phyloP scores from a whole-genome alignment of 2,797 vertebrate species.

The Micrastur ruficollis region DNA sequence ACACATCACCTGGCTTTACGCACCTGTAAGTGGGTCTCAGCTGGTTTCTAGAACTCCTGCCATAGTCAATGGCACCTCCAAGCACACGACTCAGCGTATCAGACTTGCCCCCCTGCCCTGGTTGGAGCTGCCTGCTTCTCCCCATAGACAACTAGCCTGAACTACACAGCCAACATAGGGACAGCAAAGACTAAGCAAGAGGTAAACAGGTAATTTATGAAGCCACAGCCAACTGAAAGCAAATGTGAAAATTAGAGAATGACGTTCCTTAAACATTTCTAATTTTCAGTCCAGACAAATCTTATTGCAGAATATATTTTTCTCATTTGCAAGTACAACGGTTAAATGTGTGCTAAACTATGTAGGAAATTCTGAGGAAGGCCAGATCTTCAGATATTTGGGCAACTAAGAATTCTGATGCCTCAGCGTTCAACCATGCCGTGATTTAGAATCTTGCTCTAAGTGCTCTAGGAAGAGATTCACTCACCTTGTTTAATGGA shows the following conservation, averaged over 20 bases:
- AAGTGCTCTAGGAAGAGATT: not conserved
- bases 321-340: not conserved
- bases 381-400: not conserved
- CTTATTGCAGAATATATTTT: not conserved
- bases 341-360: not conserved
- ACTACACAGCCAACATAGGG: fast-evolving
- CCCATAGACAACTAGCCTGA: not conserved
- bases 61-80: not conserved
- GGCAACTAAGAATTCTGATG: not conserved
- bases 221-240: not conserved
- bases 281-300: not conserved
- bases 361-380: not conserved
- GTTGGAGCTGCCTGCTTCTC: not conserved
- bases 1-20: not conserved
- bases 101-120: not conserved
- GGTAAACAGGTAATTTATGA: not conserved
- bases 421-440: not conserved
- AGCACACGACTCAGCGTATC: fast-evolving
- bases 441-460: not conserved
- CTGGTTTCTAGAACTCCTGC: not conserved
- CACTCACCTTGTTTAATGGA: not conserved
- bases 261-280: not conserved
- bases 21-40: not conserved
- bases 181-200: not conserved
- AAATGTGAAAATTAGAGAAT: not conserved